A percentile compares a stretch with the other conserved stretches of the same genome.
These are phyloP conservation scores for Melanophora roralis DNA, from an alignment of 2,888 invertebrate species.

Conservation along the genomic window DNA sequence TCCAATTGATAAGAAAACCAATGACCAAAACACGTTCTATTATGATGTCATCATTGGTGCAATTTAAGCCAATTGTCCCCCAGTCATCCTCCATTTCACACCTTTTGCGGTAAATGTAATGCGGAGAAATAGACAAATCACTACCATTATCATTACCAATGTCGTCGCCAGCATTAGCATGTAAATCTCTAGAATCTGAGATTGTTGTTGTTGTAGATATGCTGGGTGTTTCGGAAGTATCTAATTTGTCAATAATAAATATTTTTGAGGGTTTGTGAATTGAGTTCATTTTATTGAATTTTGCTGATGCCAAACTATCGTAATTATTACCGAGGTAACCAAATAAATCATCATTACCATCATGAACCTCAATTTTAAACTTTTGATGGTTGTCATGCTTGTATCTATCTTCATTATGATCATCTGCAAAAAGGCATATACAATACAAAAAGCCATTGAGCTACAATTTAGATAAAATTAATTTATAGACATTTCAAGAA, in stretches of 20 bases:
- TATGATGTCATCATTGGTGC: slow-evolving; percentile 69
- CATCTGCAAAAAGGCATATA: slow-evolving; percentile 44
- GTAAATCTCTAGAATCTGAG: slow-evolving; percentile 1
- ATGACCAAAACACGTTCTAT: slow-evolving; percentile 77
- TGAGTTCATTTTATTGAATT: slow-evolving; percentile 39
- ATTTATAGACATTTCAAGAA: slow-evolving; percentile 19
- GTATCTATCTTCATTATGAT: slow-evolving; percentile 15
- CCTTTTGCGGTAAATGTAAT: slow-evolving; percentile 69
- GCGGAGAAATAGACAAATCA: slow-evolving; percentile 31
- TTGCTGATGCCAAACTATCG: too few species aligned
- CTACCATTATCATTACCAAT: neutral
- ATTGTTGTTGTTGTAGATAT: neutral
- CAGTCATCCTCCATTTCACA: slow-evolving; percentile 70
- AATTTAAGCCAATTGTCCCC: slow-evolving; percentile 71
- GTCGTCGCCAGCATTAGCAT: neutral
- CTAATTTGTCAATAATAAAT: slow-evolving; percentile 36
- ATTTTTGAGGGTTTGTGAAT: slow-evolving; percentile 51
- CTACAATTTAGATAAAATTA: slow-evolving; percentile 30
- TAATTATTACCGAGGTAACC: neutral
- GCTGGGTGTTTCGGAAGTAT: slow-evolving; percentile 13
- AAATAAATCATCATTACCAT: neutral
- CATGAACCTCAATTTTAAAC: neutral
- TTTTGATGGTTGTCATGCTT: neutral
- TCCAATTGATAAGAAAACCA: slow-evolving; percentile 85
- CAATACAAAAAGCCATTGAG: slow-evolving; percentile 30